Base-by-base conservation (phyloP, 1,140 invertebrate genomes). In the Papilio xuthus region DNA sequence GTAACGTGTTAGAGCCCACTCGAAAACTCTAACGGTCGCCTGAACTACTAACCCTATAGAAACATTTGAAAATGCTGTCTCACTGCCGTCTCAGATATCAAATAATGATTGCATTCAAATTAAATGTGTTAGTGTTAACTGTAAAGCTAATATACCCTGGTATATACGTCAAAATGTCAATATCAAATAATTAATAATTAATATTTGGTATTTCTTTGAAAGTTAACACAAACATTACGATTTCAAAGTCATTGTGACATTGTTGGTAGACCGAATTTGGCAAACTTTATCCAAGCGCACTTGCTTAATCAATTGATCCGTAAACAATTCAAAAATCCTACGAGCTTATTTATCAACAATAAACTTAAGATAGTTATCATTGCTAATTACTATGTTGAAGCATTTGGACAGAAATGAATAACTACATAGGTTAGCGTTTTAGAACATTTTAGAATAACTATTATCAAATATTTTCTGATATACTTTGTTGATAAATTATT, bases 1-100 rank as follows among this genome's bases (percentile, higher is more conserved):
- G 13, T 67, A 63, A 63, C 60, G 60, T 32, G 26, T 67, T 67
- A 67, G 60, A 67, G 26, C 13, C 26, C 60, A 67, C 23, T 67
- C 60, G 60, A 67, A 70, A 70, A 70, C 41, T 23, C 70, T 73
- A 73, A 74, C 72, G 47, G 72, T 74, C 72, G 26, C 7, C 72
- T 74, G 47, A 74, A 53, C 72, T 56, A 74, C 72, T 74, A 74
- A 74, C 72, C 26, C 47, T 13, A 74, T 73, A 74, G 72, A 53
- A 47, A 47, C 23, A 50, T 63, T 26, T 28, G 47, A 32, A 74
- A 74, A 56, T 50, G 72, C 72, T 32, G 26, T n/a, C 26, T 74
- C 72, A 74, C 18, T 53, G 6, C 9, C 32, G 13, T 56, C 15
- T 32, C 15, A 53, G 47, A 12, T 50, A 44, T n/a, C 44, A 72